A percentile compares a stretch with the other conserved stretches of the same genome.
These are phyloP conservation scores for Melanotaenia pygmaea DNA, from an alignment of 2,797 vertebrate genomes.

Conservation along the genomic window DNA sequence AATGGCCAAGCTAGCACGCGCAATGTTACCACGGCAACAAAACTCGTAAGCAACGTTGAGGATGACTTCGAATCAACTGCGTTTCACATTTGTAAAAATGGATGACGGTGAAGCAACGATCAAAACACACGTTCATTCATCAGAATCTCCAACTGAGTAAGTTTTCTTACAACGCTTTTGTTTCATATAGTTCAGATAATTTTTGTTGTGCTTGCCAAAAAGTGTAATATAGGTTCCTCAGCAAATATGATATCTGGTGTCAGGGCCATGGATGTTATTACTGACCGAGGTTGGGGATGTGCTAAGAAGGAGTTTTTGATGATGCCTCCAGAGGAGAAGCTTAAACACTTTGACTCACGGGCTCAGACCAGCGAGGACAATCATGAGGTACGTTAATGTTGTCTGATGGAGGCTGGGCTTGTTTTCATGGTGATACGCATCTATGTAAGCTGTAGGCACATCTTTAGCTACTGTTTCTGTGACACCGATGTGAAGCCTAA, in stretches of 20 bases:
- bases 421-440: not conserved
- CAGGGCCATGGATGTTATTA: conserved; percentile 24
- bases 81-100: conserved; percentile 2
- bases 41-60: not conserved
- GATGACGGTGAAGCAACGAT: not conserved
- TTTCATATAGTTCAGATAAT: not conserved
- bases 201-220: not conserved
- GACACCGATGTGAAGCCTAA: not conserved
- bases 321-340: conserved; percentile 79
- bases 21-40: conserved; percentile 47
- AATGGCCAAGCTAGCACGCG: not conserved
- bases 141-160: conserved; percentile 36
- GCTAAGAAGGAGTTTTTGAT: conserved; percentile 40
- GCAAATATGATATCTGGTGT: too few species aligned
- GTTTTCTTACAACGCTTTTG: not conserved
- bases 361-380: conserved; percentile 62
- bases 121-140: not conserved
- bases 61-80: not conserved
- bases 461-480: not conserved
- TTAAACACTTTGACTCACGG: conserved; percentile 66
- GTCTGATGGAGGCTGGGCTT: not conserved
- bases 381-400: conserved; percentile 63
- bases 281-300: conserved; percentile 28
- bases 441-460: too few species aligned
- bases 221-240: not conserved